Evolutionary conservation across 2,113 vertebrate genomes (phyloP).

Genomic region (Mustelus asterias): DNA sequence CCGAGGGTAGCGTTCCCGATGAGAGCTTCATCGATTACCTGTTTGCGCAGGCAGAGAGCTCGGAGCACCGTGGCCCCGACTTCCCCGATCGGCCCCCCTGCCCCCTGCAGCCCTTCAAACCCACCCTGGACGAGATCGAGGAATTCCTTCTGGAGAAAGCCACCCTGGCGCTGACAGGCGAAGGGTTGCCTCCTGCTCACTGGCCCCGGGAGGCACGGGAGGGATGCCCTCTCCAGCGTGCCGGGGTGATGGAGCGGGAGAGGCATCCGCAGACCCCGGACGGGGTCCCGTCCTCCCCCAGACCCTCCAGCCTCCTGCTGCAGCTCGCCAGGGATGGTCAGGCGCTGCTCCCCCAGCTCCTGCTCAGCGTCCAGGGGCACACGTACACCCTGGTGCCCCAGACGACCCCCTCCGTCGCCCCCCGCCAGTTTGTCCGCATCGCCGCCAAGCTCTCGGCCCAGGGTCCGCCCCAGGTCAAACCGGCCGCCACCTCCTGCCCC

Average conservation of each 20-base stretch:
- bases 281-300: background rate
- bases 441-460: too few relatives aligned
- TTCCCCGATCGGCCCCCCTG: background rate
- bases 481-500: background rate
- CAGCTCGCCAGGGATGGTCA: background rate
- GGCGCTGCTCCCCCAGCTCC: background rate
- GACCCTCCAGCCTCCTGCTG: background rate
- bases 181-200: too few relatives aligned
- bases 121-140: conserved; percentile 45
- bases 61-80: background rate
- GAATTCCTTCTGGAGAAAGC: conserved; percentile 34
- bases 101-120: conserved; percentile 40
- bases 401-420: background rate
- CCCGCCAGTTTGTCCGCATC: too few relatives aligned
- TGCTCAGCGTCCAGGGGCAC: conserved; percentile 31
- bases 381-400: conserved; percentile 35
- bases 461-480: background rate
- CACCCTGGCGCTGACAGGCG: too few relatives aligned
- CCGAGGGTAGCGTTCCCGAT: background rate
- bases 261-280: background rate
- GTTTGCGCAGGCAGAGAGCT: background rate
- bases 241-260: too few relatives aligned
- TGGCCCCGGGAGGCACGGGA: too few relatives aligned
- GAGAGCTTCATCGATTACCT: conserved; percentile 24
- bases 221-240: too few relatives aligned